Evolutionary conservation across 2,113 vertebrate species (phyloP).

Genomic region (Isichthys henryi): DNA sequence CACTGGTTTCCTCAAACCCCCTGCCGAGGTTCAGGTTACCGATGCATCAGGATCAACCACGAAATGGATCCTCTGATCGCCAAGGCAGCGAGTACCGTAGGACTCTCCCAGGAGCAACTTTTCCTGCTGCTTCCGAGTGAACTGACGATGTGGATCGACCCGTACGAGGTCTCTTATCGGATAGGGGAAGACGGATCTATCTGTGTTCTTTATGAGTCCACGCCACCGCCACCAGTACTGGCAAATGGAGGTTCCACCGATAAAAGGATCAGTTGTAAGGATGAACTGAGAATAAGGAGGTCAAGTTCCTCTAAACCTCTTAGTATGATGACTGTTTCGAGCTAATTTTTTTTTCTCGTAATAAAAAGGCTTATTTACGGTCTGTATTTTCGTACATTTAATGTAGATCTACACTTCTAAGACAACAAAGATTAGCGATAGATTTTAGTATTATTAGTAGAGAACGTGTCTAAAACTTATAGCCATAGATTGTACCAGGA

Average conservation of each 20-base stretch:
- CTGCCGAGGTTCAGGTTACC: conserved; percentile 64
- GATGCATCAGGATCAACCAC: conserved; percentile 68
- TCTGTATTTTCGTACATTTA: conserved; percentile 38
- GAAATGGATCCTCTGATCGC: conserved; percentile 68
- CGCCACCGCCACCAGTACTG: conserved; percentile 27
- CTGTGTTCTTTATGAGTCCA: conserved; percentile 61
- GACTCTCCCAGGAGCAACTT: conserved; percentile 58
- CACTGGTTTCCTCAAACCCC: conserved; percentile 66
- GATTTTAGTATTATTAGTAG: conserved; percentile 38
- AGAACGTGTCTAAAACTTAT: conserved; percentile 37
- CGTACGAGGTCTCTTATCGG: conserved; percentile 67
- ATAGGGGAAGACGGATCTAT: conserved; percentile 69
- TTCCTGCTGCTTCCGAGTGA: conserved; percentile 65
- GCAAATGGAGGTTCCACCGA: conserved; percentile 37
- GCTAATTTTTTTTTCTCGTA: conserved; percentile 45
- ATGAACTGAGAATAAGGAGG: conserved; percentile 51
- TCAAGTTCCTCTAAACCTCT: conserved; percentile 56
- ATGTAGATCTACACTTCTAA: conserved; percentile 23
- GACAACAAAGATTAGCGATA: not conserved
- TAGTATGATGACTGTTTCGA: conserved; percentile 61
- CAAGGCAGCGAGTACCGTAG: conserved; percentile 56
- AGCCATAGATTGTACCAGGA: conserved; percentile 40
- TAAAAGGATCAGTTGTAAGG: conserved; percentile 53
- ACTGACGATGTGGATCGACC: conserved; percentile 67
- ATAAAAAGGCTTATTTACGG: conserved; percentile 17